Evolutionary conservation across 2,888 invertebrate genomes (phyloP).

Genomic region (Erebia ligea): DNA sequence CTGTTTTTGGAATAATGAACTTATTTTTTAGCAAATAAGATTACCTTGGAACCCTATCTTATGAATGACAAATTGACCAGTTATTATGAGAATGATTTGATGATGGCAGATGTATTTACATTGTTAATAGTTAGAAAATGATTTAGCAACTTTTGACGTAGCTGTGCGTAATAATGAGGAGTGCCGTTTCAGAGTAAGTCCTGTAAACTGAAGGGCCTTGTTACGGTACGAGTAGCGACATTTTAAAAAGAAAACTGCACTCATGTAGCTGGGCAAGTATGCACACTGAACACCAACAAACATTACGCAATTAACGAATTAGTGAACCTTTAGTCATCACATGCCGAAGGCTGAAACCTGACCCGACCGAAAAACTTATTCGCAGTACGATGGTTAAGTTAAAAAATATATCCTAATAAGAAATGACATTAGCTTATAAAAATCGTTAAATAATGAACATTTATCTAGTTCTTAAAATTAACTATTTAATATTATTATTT

Average conservation of each 20-base stretch:
- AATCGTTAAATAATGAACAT: no score
- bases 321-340: slow-evolving; percentile 65
- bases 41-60: no score
- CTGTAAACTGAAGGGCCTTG: slow-evolving; percentile 24
- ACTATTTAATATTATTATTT: neutral
- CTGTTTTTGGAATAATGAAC: no score
- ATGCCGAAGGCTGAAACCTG: slow-evolving; percentile 59
- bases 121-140: slow-evolving; percentile 59
- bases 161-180: slow-evolving; percentile 17
- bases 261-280: slow-evolving; percentile 48
- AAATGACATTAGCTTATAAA: no score
- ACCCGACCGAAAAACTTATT: slow-evolving; percentile 40
- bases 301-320: slow-evolving; percentile 63
- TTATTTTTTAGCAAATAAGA: no score
- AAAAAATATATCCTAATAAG: no score
- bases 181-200: slow-evolving; percentile 21
- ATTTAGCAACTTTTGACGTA: slow-evolving; percentile 42
- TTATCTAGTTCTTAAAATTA: no score
- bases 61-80: no score
- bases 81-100: slow-evolving; percentile 28
- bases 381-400: slow-evolving; percentile 35
- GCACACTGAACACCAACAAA: slow-evolving; percentile 82
- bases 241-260: slow-evolving; percentile 29
- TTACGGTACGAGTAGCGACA: slow-evolving; percentile 19
- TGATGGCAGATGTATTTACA: slow-evolving; percentile 53